Evolutionary conservation across 2,888 invertebrate genomes (phyloP), one percentile per base, ranked within the genome.

Genomic region (Heliconius ismenius): DNA sequence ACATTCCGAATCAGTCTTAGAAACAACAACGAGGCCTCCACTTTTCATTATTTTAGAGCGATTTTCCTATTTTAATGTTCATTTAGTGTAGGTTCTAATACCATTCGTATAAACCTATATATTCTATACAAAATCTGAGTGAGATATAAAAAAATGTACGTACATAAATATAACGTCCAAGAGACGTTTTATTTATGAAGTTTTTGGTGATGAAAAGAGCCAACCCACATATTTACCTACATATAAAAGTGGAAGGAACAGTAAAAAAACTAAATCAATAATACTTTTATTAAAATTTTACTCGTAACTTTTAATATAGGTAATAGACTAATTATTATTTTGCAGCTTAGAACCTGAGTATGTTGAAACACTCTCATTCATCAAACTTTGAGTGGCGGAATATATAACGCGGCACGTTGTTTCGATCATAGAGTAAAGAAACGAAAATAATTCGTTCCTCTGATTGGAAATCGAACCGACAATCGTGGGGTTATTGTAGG

Each of bases 1-100:
- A 69, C 75, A 21, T 75, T 76, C 63, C 74, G 67, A 69, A 72
- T 79, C 79, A 79, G 79, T 79, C 79, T 79, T 79, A 72, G 60
- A 73, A 78, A 73, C 73, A 78, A 78, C 76, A 67, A 62, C 74
- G 76, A 78, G 78, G 76, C 78, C 73, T 68, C 73, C 63, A 65
- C n/a, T 32, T 36, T 54, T 49, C 39, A 72, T 72, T 36, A 39
- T 54, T 43, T 11, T 67, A 43, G 13, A 24, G n/a, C 67, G 15
- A 67, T 15, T 67, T 11, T 15, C 24, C 39, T n/a, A 43, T 43
- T n/a, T 39, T 43, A 67, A 67, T 39, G 15, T 43, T 62, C 26
- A 39, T 67, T 67, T 39, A 18, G 24, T 39, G 62, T 26, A 15
- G 7, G 6, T 7, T 15, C 15, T 26, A 62, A 26, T 62, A 26